Conservation (phyloP, 2,113 vertebrate genomes). For the Oriolus oriolus region DNA sequence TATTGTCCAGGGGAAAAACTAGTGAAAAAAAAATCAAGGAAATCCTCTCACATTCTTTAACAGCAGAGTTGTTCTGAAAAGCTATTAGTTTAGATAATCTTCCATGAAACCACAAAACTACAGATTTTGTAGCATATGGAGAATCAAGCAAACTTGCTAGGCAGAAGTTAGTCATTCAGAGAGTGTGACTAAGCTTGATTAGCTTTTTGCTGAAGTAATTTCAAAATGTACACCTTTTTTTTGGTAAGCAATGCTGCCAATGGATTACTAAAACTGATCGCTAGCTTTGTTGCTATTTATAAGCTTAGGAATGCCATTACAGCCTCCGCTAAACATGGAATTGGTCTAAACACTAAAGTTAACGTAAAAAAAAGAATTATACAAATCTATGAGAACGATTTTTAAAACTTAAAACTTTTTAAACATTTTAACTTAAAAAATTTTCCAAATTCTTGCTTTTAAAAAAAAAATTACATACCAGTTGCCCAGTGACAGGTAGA, state of each 20-base stretch:
- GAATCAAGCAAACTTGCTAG: neutral
- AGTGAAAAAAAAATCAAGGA: neutral
- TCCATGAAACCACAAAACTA: neutral
- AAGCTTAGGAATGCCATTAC: neutral
- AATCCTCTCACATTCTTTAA: neutral
- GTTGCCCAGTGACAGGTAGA: neutral
- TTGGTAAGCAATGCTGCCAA: neutral
- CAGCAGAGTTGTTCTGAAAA: neutral
- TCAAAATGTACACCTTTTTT: neutral
- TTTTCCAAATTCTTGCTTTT: neutral
- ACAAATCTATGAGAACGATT: neutral
- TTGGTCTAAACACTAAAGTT: neutral
- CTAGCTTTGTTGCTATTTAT: neutral
- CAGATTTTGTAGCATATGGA: neutral
- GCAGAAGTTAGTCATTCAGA: neutral
- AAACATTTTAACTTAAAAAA: neutral
- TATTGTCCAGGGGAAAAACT: neutral
- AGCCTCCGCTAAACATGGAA: neutral
- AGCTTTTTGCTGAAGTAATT: neutral
- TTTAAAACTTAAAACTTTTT: neutral
- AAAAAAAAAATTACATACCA: neutral
- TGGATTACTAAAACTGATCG: neutral
- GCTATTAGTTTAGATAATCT: constrained; percentile 8
- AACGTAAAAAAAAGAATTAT: neutral
- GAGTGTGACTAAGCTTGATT: constrained; percentile 12